phyloP scores from a whole-genome alignment of 92 coral and sea anemone genomes.

The Parazoanthus atlanticus region DNA sequence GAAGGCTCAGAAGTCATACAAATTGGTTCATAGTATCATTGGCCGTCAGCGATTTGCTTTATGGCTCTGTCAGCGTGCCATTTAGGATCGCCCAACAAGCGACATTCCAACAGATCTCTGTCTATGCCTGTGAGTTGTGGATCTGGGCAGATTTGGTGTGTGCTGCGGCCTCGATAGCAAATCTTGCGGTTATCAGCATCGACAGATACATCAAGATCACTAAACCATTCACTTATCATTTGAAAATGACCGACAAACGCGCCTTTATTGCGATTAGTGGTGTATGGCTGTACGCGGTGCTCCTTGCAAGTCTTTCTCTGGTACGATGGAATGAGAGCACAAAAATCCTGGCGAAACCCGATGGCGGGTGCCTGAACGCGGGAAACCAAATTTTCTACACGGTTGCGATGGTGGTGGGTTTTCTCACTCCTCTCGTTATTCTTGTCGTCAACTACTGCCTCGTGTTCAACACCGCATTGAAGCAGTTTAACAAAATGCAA shows the following conservation, averaged over 20 bases:
- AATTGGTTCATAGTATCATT: constrained; percentile 95
- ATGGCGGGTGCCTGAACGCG: constrained; percentile 55
- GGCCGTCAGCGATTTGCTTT: constrained; percentile 91
- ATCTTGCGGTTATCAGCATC: constrained; percentile 87
- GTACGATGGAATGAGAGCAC: constrained; percentile 53
- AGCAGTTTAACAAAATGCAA: constrained; percentile 87
- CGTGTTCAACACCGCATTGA: constrained; percentile 82
- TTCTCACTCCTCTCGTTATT: constrained; percentile 74
- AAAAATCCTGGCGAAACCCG: constrained; percentile 13
- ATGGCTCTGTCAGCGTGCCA: constrained; percentile 70
- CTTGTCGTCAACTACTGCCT: constrained; percentile 78
- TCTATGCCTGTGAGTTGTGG: constrained; percentile 72
- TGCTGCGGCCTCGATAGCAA: constrained; percentile 93
- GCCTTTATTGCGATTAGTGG: constrained; percentile 72
- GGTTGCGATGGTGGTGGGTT: constrained; percentile 85
- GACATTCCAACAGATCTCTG: constrained; percentile 50
- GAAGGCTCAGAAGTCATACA: constrained; percentile 85
- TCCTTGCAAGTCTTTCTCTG: constrained; percentile 72
- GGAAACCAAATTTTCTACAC: constrained; percentile 84
- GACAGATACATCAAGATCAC: constrained; percentile 95
- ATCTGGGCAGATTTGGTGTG: constrained; percentile 93
- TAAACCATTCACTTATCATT: constrained; percentile 87
- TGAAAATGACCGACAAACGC: constrained; percentile 74
- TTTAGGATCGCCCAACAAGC: constrained; percentile 71
- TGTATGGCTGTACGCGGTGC: constrained; percentile 81